Evolutionary conservation across 2,888 invertebrate species (phyloP).

Genomic region (Thecophora atra): DNA sequence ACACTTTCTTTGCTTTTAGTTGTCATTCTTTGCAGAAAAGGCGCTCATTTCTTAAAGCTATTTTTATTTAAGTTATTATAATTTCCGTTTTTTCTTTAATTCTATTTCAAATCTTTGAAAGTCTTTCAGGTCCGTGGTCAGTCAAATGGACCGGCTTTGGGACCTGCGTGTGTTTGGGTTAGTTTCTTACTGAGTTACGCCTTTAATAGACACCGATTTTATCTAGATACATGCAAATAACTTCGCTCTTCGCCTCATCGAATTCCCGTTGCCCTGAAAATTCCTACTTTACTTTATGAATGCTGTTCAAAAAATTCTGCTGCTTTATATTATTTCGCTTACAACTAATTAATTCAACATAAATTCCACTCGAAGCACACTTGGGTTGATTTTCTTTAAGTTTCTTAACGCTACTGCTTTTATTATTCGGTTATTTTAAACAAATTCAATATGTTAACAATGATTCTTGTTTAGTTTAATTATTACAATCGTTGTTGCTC

Average conservation of each 20-base stretch:
- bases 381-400: constrained; percentile 57
- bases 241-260: background rate
- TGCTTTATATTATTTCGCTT: background rate
- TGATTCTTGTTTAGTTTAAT: constrained; percentile 45
- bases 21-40: constrained; percentile 36
- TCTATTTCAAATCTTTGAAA: background rate
- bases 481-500: constrained; percentile 53
- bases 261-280: constrained; percentile 6
- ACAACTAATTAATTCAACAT: constrained; percentile 37
- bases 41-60: constrained; percentile 33
- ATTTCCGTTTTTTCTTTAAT: background rate
- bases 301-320: constrained; percentile 3
- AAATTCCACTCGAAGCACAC: constrained; percentile 59
- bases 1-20: constrained; percentile 27
- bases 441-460: constrained; percentile 34
- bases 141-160: too few species aligned
- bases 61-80: background rate
- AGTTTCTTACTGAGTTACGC: background rate
- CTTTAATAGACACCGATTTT: constrained; percentile 32
- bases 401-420: constrained; percentile 12
- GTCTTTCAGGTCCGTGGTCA: too few species aligned
- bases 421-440: constrained; percentile 31
- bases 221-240: background rate
- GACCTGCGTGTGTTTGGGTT: constrained; percentile 8
- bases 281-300: background rate